Percentiles rank a stretch among this genome's conserved stretches.
These are phyloP conservation scores for Mesoligia furuncula DNA, from an alignment of 2,888 invertebrate genomes.

Conservation along the genomic window DNA sequence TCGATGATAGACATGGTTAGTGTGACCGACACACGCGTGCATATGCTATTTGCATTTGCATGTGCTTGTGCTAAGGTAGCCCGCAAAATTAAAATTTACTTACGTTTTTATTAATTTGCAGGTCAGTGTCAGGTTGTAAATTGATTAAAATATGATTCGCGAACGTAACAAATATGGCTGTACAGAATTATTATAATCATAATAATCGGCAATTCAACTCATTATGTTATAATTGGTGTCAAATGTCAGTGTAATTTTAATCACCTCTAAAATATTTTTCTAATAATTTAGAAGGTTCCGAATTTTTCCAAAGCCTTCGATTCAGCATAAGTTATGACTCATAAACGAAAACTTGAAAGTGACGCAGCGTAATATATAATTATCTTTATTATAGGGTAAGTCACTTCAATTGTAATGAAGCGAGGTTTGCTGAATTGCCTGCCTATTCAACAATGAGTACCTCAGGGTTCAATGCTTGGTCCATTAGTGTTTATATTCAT, in stretches of 20 bases:
- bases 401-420: not conserved
- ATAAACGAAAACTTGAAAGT: too few species aligned
- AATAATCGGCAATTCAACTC: too few species aligned
- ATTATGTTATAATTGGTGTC: too few species aligned
- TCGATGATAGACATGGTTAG: not conserved
- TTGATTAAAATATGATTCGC: too few species aligned
- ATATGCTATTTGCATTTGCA: too few species aligned
- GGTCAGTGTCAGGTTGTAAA: too few species aligned
- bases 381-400: not conserved
- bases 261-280: not conserved
- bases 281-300: not conserved
- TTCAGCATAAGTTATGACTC: not conserved
- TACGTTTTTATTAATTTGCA: too few species aligned
- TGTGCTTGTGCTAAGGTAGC: too few species aligned
- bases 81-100: too few species aligned
- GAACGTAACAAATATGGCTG: too few species aligned
- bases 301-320: slow-evolving; percentile 13
- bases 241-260: not conserved
- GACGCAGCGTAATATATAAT: not conserved
- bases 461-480: slow-evolving; percentile 14
- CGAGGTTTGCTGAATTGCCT: not conserved
- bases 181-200: too few species aligned
- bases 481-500: not conserved
- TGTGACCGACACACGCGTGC: not conserved
- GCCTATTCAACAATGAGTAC: not conserved